These are phyloP conservation scores for Belonocnema kinseyi DNA, from an alignment of 1,140 invertebrate genomes.

Conservation along the genomic window DNA sequence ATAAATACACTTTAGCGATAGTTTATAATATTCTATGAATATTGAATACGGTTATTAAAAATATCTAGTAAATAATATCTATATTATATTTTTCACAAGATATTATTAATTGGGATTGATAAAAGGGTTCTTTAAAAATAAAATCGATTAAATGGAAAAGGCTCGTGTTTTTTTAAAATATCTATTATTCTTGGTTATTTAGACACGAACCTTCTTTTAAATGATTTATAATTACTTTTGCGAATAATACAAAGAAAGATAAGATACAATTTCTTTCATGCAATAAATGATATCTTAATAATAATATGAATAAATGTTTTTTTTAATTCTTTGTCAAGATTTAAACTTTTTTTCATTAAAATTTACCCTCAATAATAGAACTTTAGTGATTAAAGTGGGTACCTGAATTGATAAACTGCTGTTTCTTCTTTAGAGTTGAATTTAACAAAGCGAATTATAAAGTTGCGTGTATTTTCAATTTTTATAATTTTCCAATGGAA, in stretches of 20 bases:
- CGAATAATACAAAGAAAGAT: too few relatives aligned
- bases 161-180: slow-evolving; percentile 19
- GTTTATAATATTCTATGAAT: not conserved
- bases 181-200: slow-evolving; percentile 8
- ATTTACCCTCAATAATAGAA: not conserved
- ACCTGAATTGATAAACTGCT: not conserved
- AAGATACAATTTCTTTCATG: not conserved
- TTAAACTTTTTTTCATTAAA: not conserved
- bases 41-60: not conserved
- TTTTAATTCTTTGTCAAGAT: not conserved
- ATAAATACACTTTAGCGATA: not conserved
- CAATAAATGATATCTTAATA: not conserved
- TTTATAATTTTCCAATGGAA: not conserved
- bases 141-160: not conserved
- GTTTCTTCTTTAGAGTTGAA: not conserved
- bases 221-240: too few relatives aligned
- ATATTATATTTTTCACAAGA: too few relatives aligned
- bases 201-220: not conserved
- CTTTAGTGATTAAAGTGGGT: not conserved
- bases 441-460: not conserved
- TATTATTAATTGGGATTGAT: too few relatives aligned
- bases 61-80: not conserved
- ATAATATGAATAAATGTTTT: not conserved
- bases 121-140: not conserved
- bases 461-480: not conserved